These are phyloP conservation scores for Strigamia crassipes DNA, from an alignment of 2,888 invertebrate genomes.

Conservation along the genomic window DNA sequence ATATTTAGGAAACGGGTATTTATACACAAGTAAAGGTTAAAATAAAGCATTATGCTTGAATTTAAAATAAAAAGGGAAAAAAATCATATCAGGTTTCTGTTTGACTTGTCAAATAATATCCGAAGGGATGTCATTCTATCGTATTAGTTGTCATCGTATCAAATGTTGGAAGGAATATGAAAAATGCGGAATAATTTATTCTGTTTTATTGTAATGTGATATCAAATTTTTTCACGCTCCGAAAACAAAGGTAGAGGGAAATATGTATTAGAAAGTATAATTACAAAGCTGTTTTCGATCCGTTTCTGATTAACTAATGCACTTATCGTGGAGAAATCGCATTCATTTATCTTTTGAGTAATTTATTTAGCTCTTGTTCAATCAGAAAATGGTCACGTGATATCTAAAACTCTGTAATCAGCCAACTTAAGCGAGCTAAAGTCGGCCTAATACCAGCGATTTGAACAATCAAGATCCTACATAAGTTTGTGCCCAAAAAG, in stretches of 20 bases:
- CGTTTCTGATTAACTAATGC: no score
- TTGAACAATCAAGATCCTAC: not conserved
- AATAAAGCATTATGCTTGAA: not conserved
- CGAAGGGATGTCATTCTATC: not conserved
- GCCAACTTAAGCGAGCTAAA: not conserved
- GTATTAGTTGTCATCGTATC: not conserved
- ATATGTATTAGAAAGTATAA: no score
- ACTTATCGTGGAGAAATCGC: no score
- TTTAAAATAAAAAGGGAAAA: not conserved
- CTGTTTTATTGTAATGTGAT: not conserved
- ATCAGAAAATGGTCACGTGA: conserved; percentile 11
- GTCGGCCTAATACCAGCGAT: not conserved
- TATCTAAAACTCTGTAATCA: not conserved
- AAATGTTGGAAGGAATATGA: not conserved
- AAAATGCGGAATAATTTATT: not conserved
- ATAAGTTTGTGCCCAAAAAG: not conserved
- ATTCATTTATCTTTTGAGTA: not conserved
- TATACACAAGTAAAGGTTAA: not conserved
- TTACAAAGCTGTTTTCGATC: no score
- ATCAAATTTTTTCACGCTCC: not conserved
- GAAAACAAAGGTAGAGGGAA: no score
- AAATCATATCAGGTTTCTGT: not conserved
- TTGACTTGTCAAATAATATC: not conserved
- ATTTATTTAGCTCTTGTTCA: not conserved
- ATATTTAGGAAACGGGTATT: not conserved